Evolutionary conservation across 1,140 invertebrate species (phyloP).

Genomic region (Drosophila sp.): DNA sequence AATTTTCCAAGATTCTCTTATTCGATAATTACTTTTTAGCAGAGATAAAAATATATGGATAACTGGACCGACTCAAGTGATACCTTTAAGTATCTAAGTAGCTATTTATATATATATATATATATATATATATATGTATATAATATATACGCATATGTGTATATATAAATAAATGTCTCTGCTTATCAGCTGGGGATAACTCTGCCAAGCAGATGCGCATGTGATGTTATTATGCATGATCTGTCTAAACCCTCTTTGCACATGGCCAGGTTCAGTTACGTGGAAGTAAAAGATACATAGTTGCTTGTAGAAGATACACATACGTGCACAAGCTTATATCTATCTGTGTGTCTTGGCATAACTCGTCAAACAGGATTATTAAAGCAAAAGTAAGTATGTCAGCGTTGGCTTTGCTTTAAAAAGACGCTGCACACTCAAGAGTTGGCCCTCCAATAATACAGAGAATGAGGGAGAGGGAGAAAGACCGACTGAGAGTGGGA

Average conservation of each 20-base stretch:
- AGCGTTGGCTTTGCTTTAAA: conserved; percentile 47
- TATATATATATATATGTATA: too few relatives aligned
- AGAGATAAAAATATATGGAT: conserved; percentile 11
- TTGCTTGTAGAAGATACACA: not conserved
- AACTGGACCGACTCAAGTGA: conserved; percentile 6
- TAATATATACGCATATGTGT: too few relatives aligned
- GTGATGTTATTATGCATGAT: conserved; percentile 22
- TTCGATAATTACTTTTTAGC: conserved; percentile 7
- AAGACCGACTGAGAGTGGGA: conserved; percentile 6
- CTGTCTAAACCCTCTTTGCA: conserved; percentile 43
- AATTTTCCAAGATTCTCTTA: conserved; percentile 33
- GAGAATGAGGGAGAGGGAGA: not conserved
- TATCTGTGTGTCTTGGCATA: conserved; percentile 45
- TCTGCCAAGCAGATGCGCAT: conserved; percentile 30
- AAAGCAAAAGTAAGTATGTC: conserved; percentile 73
- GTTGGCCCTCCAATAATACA: conserved; percentile 36
- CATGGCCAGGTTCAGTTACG: conserved; percentile 74
- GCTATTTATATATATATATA: too few relatives aligned
- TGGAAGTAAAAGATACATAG: conserved; percentile 70
- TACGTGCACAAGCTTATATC: not conserved
- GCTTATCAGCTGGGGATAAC: too few relatives aligned
- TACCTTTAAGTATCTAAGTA: not conserved
- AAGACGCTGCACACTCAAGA: conserved; percentile 33
- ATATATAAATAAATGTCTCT: too few relatives aligned
- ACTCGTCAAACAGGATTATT: conserved; percentile 83